phyloP scores from a whole-genome alignment of 2,888 invertebrate species.

The Cephus spinipes region DNA sequence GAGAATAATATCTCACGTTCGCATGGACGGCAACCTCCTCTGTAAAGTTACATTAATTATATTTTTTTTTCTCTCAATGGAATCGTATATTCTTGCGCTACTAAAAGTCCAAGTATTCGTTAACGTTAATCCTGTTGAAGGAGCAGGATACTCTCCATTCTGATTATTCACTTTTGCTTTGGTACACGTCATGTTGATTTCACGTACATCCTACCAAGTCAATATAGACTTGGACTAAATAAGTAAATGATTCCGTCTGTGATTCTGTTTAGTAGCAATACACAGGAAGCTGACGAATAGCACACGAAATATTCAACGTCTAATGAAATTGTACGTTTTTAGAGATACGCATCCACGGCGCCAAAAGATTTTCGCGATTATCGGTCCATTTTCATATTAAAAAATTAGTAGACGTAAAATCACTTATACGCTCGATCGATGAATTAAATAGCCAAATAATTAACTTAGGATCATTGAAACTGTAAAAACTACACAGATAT shows the following conservation, averaged over 20 bases:
- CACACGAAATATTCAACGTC: too few relatives aligned
- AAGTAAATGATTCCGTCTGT: conserved; percentile 53
- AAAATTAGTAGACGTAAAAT: background rate
- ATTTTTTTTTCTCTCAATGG: background rate
- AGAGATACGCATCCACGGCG: background rate
- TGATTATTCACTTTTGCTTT: background rate
- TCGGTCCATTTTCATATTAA: background rate
- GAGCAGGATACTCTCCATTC: background rate
- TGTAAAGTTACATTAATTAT: background rate
- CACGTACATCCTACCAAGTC: background rate
- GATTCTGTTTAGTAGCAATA: conserved; percentile 5
- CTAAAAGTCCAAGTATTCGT: background rate
- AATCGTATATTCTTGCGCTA: background rate
- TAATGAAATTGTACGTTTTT: background rate
- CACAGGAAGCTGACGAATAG: background rate
- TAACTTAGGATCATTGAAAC: background rate
- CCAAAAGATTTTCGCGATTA: too few relatives aligned
- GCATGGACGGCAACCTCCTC: background rate
- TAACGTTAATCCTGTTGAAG: background rate
- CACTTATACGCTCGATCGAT: background rate
- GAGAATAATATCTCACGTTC: background rate
- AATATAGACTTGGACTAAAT: background rate
- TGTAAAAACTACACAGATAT: background rate
- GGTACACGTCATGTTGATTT: background rate
- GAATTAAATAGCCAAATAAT: background rate